phyloP scores from a whole-genome alignment of 2,888 invertebrate genomes.

The Xanthia togata region DNA sequence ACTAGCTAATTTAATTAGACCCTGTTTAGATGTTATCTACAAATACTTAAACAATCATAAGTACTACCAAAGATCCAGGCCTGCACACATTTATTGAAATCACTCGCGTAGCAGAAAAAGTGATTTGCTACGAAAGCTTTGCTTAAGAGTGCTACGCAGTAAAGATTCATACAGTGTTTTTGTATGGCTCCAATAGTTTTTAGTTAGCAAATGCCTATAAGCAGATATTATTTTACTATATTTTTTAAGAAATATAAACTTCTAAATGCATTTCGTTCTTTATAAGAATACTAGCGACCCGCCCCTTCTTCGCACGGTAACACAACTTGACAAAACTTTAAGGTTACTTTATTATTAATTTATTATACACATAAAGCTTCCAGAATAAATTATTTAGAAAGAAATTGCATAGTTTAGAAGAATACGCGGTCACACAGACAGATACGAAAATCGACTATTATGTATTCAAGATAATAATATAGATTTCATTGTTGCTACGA shows the following conservation, averaged over 20 bases:
- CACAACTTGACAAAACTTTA: background rate
- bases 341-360: background rate
- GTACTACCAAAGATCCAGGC: background rate
- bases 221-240: background rate
- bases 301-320: background rate
- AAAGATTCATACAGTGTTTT: background rate
- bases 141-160: slow-evolving; percentile 29
- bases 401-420: background rate
- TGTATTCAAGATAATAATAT: background rate
- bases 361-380: too few species aligned
- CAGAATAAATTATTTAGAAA: background rate
- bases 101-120: background rate
- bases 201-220: background rate
- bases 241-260: background rate
- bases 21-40: background rate
- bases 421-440: background rate
- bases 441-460: background rate
- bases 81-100: background rate
- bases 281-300: background rate
- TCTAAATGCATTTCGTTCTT: background rate
- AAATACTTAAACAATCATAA: background rate
- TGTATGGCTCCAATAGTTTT: background rate
- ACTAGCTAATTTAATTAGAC: background rate
- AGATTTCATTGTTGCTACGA: slow-evolving; percentile 3
- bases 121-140: slow-evolving; percentile 21